Conservation (phyloP, 2,797 vertebrate genomes). For the Chrysolophus pictus region DNA sequence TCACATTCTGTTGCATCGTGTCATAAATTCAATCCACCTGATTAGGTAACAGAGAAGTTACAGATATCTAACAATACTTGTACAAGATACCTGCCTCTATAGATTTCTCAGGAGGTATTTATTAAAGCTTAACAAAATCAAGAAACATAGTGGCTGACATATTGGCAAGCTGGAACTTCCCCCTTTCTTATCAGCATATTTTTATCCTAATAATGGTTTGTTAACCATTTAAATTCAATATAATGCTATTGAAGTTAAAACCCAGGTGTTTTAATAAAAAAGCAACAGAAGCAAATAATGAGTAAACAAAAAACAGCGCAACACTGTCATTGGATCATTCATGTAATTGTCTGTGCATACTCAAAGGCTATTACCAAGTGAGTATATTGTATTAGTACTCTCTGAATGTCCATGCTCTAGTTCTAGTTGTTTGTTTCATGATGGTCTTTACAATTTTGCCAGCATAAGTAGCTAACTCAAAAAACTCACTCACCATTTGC, state of each 20-base stretch:
- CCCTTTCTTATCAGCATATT: neutral
- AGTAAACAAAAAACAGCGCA: neutral
- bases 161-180: neutral
- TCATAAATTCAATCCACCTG: neutral
- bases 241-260: neutral
- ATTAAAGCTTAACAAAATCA: neutral
- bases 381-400: neutral
- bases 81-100: neutral
- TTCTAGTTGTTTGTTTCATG: neutral
- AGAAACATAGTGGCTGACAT: neutral
- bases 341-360: neutral
- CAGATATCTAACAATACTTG: neutral
- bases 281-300: neutral
- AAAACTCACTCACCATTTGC: neutral
- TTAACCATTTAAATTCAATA: neutral
- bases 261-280: neutral
- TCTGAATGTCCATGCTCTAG: accelerated
- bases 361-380: neutral
- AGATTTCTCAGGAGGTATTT: neutral
- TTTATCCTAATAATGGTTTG: neutral
- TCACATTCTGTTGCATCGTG: neutral
- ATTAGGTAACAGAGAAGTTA: neutral
- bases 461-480: neutral
- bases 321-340: neutral
- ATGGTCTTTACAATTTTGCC: neutral